phyloP scores from a whole-genome alignment of 2,888 invertebrate genomes.

The Eupithecia exiguata region DNA sequence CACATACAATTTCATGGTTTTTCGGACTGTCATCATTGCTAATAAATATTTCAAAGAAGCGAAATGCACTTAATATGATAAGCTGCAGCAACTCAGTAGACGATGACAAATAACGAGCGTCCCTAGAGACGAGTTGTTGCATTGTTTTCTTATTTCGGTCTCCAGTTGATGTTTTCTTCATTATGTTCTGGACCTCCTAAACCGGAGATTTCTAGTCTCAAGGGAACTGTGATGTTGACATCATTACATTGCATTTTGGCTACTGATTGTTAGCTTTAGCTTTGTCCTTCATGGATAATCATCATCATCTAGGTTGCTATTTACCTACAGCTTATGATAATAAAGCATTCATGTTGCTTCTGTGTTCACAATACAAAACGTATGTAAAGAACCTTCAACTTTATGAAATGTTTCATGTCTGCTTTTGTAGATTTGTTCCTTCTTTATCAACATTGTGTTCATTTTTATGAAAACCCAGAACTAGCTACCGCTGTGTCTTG shows the following conservation, averaged over 20 bases:
- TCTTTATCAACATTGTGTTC: background rate
- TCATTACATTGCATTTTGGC: slow-evolving; percentile 59
- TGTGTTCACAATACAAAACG: background rate
- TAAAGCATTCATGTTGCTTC: background rate
- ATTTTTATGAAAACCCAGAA: background rate
- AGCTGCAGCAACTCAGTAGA: slow-evolving; percentile 16
- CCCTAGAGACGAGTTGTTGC: slow-evolving; percentile 27
- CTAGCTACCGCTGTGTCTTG: slow-evolving; percentile 9
- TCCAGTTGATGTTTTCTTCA: slow-evolving; percentile 1
- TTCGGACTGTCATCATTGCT: background rate
- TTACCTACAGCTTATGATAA: background rate
- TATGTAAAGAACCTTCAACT: background rate
- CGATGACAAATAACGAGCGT: slow-evolving; percentile 51
- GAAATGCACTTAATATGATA: slow-evolving; percentile 3
- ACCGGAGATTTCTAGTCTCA: slow-evolving; percentile 33
- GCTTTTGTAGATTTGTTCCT: background rate
- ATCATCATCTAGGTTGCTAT: background rate
- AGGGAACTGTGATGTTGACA: slow-evolving; percentile 51
- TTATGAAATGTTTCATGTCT: background rate
- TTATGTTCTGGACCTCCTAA: slow-evolving; percentile 5
- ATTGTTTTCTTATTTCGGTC: slow-evolving; percentile 5
- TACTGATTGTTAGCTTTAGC: slow-evolving; percentile 35
- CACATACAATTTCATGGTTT: background rate
- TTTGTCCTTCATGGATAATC: too few relatives aligned
- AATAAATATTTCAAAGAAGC: background rate